Conservation (phyloP, 2,888 invertebrate genomes). For the Nipponacmea schrenckii region DNA sequence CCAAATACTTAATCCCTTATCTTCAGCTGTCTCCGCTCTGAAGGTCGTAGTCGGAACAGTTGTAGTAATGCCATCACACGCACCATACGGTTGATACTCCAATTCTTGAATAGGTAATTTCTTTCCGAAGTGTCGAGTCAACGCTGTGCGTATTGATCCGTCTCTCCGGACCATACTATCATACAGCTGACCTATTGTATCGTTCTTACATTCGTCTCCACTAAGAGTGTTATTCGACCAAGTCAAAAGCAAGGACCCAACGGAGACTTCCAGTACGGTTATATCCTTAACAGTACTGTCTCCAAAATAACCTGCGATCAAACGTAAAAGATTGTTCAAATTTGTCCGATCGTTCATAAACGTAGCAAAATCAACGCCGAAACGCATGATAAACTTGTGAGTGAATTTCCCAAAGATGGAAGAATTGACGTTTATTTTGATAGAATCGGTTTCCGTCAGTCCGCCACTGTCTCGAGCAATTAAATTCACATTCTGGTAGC, state of each 20-base stretch:
- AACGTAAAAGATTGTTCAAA: constrained; percentile 29
- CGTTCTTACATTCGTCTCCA: constrained; percentile 28
- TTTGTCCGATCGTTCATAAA: constrained; percentile 34
- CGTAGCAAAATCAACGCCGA: constrained; percentile 33
- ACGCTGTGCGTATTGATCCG: constrained; percentile 24
- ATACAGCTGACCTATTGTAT: constrained; percentile 26
- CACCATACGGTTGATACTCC: constrained; percentile 26
- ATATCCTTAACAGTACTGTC: constrained; percentile 27
- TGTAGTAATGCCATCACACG: constrained; percentile 25
- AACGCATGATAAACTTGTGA: constrained; percentile 35
- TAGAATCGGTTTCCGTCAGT: constrained; percentile 26
- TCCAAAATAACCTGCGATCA: constrained; percentile 29
- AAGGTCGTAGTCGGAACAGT: constrained; percentile 9
- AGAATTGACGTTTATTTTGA: constrained; percentile 33
- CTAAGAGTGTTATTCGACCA: constrained; percentile 43
- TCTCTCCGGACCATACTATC: constrained; percentile 27
- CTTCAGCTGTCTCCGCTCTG: constrained; percentile 10
- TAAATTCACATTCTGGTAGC: constrained; percentile 31
- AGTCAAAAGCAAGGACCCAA: constrained; percentile 36
- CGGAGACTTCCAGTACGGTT: constrained; percentile 32
- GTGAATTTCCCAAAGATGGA: constrained; percentile 25
- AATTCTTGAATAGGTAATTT: constrained; percentile 24
- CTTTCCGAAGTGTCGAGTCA: constrained; percentile 30
- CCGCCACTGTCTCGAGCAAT: constrained; percentile 37
- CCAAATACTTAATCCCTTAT: constrained; percentile 32